Conservation (phyloP, 2,113 vertebrate genomes). For the Tetraodon nigroviridis region DNA sequence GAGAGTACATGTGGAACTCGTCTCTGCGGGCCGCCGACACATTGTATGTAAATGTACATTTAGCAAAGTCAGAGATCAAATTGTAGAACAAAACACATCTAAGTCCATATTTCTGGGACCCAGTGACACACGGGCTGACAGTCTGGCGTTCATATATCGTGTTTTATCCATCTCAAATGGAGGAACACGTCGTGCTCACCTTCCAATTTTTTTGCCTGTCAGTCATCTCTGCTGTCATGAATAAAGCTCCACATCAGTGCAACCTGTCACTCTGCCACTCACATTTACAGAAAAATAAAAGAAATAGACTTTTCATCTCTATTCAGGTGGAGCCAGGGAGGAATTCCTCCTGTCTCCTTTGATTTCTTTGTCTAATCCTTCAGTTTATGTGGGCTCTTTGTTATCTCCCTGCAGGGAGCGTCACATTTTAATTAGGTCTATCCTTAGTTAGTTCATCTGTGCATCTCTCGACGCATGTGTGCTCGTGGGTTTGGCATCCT, state of each 20-base stretch:
- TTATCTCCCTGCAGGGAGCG: constrained; percentile 69
- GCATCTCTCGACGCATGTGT: constrained; percentile 43
- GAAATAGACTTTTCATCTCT: constrained; percentile 56
- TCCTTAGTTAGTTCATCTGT: constrained; percentile 58
- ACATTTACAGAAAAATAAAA: constrained; percentile 13
- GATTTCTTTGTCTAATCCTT: constrained; percentile 60
- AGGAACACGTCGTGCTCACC: constrained; percentile 60
- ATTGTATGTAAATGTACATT: constrained; percentile 52
- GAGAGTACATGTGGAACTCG: constrained; percentile 7
- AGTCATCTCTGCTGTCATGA: constrained; percentile 64
- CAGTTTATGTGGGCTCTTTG: constrained; percentile 61
- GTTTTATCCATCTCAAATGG: constrained; percentile 71
- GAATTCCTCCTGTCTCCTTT: constrained; percentile 59
- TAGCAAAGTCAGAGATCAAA: constrained; percentile 46
- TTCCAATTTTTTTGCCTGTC: constrained; percentile 63
- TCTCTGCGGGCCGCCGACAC: constrained; percentile 12
- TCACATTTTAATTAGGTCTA: constrained; percentile 77
- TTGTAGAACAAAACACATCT: constrained; percentile 50
- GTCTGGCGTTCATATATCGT: constrained; percentile 57
- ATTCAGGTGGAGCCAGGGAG: constrained; percentile 56
- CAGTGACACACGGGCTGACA: constrained; percentile 47
- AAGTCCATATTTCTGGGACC: constrained; percentile 50
- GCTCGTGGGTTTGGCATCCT: constrained; percentile 54
- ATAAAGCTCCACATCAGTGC: constrained; percentile 60
- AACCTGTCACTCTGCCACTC: constrained; percentile 70